Conservation (phyloP, 2,888 invertebrate species). For the Cephus pulcher region DNA sequence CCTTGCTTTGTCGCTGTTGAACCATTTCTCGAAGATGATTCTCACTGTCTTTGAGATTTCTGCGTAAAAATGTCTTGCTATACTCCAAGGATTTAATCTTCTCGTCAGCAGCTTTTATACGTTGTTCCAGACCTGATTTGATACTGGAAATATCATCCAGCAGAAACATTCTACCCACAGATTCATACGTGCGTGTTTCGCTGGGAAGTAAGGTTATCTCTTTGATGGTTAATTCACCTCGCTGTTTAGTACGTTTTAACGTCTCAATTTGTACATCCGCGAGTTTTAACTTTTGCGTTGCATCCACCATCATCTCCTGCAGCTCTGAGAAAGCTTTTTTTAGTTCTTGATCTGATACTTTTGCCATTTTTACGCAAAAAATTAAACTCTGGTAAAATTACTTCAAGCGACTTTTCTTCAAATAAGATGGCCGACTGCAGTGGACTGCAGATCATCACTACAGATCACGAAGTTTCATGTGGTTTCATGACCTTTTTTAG, state of each 20-base stretch:
- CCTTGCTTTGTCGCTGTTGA: slow-evolving; percentile 69
- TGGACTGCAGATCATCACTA: neutral
- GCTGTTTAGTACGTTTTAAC: slow-evolving; percentile 75
- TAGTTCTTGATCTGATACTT: slow-evolving; percentile 71
- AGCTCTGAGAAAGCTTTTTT: slow-evolving; percentile 84
- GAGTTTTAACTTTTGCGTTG: slow-evolving; percentile 81
- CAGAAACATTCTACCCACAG: slow-evolving; percentile 88
- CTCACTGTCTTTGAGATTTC: slow-evolving; percentile 85
- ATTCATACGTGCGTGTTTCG: slow-evolving; percentile 80
- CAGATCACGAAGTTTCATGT: neutral
- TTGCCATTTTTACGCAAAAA: slow-evolving; percentile 61
- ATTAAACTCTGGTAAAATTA: neutral
- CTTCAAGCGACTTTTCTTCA: neutral
- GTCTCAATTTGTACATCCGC: slow-evolving; percentile 83
- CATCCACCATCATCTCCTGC: slow-evolving; percentile 84
- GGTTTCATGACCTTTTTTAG: neutral
- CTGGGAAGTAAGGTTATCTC: slow-evolving; percentile 73
- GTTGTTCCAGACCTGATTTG: slow-evolving; percentile 73
- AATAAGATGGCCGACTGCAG: neutral
- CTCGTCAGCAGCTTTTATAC: slow-evolving; percentile 71
- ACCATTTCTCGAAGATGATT: slow-evolving; percentile 88
- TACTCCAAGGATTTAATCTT: slow-evolving; percentile 80
- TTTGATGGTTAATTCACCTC: slow-evolving; percentile 77
- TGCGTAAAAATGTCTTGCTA: slow-evolving; percentile 84
- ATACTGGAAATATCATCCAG: slow-evolving; percentile 76